phyloP scores from a whole-genome alignment of 2,888 invertebrate species.

The Nymphalis c-album region DNA sequence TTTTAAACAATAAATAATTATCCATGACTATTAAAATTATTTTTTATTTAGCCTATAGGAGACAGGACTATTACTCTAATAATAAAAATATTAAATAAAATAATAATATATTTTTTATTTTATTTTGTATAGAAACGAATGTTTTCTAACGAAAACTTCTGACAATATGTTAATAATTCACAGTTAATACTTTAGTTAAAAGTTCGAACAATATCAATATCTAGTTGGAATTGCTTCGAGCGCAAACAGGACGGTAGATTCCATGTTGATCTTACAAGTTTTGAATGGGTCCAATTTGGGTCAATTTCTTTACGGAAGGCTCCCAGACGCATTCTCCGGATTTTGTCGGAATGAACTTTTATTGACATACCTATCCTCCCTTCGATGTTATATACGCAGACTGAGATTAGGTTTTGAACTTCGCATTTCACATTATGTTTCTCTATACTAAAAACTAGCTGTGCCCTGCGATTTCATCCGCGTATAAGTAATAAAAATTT shows the following conservation, averaged over 20 bases:
- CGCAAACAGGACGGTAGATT: constrained; percentile 34
- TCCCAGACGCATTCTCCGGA: constrained; percentile 39
- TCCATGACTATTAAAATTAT: too few relatives aligned
- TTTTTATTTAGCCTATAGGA: too few relatives aligned
- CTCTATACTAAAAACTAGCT: too few relatives aligned
- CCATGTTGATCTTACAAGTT: constrained; percentile 42
- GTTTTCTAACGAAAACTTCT: too few relatives aligned
- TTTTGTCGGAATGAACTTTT: constrained; percentile 45
- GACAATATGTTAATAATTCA: constrained; percentile 12
- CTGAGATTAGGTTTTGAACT: constrained; percentile 28
- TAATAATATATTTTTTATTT: too few relatives aligned
- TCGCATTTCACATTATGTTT: constrained; percentile 27
- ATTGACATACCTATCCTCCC: constrained; percentile 40
- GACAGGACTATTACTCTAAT: too few relatives aligned
- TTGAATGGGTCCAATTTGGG: constrained; percentile 43
- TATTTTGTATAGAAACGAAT: too few relatives aligned
- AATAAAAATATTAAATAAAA: too few relatives aligned
- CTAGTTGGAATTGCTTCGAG: constrained; percentile 34
- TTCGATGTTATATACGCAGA: constrained; percentile 30
- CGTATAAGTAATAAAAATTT: too few relatives aligned
- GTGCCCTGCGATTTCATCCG: too few relatives aligned
- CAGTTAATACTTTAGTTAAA: constrained; percentile 27
- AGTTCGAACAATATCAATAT: constrained; percentile 36
- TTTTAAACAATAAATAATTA: too few relatives aligned
- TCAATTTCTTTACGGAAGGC: constrained; percentile 41